Base-by-base conservation (phyloP, 2,888 invertebrate genomes). In the Argynnis bischoffii region DNA sequence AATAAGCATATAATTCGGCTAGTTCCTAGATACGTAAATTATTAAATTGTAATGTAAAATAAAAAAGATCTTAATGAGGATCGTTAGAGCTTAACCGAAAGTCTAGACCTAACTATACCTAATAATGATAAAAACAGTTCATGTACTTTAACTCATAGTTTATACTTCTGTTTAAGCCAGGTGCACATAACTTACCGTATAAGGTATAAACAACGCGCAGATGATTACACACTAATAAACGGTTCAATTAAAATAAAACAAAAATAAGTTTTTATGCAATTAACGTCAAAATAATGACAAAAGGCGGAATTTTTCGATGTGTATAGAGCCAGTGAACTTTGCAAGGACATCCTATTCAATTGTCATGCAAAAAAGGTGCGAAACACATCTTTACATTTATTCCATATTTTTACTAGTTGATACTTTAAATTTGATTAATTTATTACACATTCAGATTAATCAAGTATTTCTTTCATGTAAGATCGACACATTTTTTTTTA, bases 101-200 rank as follows among this genome's bases (percentile, higher is more conserved):
- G 35, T 8, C 35, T 35, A 35, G 35, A 35, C 8, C 35, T 8
- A 41, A 6, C 1, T 35, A 35, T 35, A 35, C 35, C 1, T 35
- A 41, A 41, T 41, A 11, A 26, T 47, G 57, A 57, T 15, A n/a
- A 48, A 48, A 21, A 21, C 6, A 47, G 47, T 48, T 53, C 41
- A 16, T 61, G 35, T 61, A 51, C 18, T 61, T 51, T 18, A 41
- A 50, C 35, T 61, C 15, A 41, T 61, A 35, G 14, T 35, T 16
- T 8, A 48, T 61, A 61, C n/a, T 61, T 61, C 61, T 51, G 54
- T 61, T 65, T 59, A 21, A 60, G 60, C 60, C 68, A 69, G 68
- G 65, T 69, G 68, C 35, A 21, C 64, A 69, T 65, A 59, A 53
- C 57, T 46, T 57, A 56, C 63, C 66, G 50, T 66, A 55, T 66